A percentile compares a stretch with the other conserved stretches of the same genome.
Evolutionary conservation across 1,140 invertebrate genomes (phyloP).

Genomic region (Atta cephalotes): DNA sequence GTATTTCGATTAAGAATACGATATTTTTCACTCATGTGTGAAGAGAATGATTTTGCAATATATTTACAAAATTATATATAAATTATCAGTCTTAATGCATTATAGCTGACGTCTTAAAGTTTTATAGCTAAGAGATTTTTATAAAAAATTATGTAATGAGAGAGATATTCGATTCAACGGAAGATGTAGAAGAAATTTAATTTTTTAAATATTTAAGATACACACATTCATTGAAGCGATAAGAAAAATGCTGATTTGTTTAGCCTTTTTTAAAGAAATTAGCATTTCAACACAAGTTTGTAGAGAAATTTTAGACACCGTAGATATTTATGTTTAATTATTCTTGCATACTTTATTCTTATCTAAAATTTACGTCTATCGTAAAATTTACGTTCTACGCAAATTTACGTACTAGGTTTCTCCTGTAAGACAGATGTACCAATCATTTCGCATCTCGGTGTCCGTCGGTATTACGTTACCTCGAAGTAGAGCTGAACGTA

Average conservation of each 20-base stretch:
- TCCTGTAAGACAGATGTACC: neutral
- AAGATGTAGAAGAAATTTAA: neutral
- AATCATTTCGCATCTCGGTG: neutral
- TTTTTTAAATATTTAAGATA: neutral
- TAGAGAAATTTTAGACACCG: neutral
- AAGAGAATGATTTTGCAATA: too few relatives aligned
- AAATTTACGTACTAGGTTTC: neutral
- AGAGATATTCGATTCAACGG: neutral
- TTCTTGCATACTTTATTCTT: neutral
- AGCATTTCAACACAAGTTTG: neutral
- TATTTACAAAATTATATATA: too few relatives aligned
- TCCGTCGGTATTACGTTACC: neutral
- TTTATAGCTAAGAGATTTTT: neutral
- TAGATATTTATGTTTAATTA: neutral
- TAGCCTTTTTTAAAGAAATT: neutral
- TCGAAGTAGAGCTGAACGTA: neutral
- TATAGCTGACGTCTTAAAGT: neutral
- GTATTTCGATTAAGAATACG: too few relatives aligned
- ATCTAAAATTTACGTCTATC: neutral
- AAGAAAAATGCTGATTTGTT: neutral
- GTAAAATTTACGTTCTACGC: neutral
- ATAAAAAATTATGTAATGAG: neutral
- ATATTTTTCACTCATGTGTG: too few relatives aligned
- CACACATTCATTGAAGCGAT: neutral
- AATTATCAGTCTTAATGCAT: too few relatives aligned